Conservation (phyloP, 2,888 invertebrate species). For the Xylota sylvarum region DNA sequence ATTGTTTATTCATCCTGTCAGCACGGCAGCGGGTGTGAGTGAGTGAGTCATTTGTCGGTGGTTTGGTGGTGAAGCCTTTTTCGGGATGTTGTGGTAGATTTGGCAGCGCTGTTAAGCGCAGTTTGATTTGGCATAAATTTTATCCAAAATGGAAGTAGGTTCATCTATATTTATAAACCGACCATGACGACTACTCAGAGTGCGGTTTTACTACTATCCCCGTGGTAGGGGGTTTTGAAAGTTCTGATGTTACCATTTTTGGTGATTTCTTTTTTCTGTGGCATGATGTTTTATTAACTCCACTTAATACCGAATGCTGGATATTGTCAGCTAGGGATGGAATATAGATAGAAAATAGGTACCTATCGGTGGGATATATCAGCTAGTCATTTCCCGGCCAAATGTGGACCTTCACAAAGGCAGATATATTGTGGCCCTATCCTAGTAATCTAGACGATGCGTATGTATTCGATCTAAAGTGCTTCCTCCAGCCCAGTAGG, state of each 20-base stretch:
- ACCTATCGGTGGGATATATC: too few species aligned
- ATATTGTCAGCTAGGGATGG: too few species aligned
- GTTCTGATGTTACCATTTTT: not conserved
- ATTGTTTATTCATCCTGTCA: conserved; percentile 59
- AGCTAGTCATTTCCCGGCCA: too few species aligned
- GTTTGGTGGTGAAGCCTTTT: conserved; percentile 13
- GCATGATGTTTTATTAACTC: too few species aligned
- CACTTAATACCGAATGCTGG: too few species aligned
- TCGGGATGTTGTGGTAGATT: conserved; percentile 2
- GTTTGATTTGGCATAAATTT: conserved; percentile 10
- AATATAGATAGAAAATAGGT: too few species aligned
- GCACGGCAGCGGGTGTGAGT: not conserved
- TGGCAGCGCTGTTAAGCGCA: not conserved
- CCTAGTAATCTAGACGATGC: too few species aligned
- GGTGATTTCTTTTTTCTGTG: not conserved
- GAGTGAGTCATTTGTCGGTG: conserved; percentile 35
- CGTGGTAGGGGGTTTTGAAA: not conserved
- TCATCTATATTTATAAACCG: not conserved
- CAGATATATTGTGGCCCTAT: too few species aligned
- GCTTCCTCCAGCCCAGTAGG: too few species aligned
- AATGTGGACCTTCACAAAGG: too few species aligned
- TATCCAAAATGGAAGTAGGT: not conserved
- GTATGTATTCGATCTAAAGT: too few species aligned
- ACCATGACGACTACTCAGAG: too few species aligned
- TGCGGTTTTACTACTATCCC: not conserved